Evolutionary conservation across 1,140 invertebrate species (phyloP).

Genomic region (Chionoecetes opilio): DNA sequence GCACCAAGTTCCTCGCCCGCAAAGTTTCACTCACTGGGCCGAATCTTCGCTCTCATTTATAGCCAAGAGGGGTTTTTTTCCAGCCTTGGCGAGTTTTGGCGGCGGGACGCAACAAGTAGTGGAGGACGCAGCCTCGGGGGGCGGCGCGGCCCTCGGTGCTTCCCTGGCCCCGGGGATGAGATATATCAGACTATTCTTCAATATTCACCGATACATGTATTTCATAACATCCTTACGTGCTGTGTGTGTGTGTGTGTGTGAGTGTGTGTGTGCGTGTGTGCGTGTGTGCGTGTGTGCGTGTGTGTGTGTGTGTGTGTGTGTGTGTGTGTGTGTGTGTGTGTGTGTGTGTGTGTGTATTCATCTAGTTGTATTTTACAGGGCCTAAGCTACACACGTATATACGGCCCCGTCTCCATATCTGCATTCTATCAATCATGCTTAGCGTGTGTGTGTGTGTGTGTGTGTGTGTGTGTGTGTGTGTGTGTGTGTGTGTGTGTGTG

Average conservation of each 20-base stretch:
- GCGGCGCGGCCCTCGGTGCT: slow-evolving; percentile 20
- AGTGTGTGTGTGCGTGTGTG: slow-evolving; percentile 41
- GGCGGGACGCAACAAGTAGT: slow-evolving; percentile 48
- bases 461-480: slow-evolving; percentile 60
- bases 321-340: slow-evolving; percentile 40
- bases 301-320: slow-evolving; percentile 56
- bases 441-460: slow-evolving; percentile 56
- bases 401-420: too few species aligned
- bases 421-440: neutral
- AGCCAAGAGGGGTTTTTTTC: neutral
- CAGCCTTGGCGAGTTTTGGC: neutral
- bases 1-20: neutral
- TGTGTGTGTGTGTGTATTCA: too few species aligned
- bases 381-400: too few species aligned
- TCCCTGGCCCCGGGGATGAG: neutral
- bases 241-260: slow-evolving; percentile 56
- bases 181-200: neutral
- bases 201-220: neutral
- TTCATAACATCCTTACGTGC: neutral
- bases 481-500: slow-evolving; percentile 52
- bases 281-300: slow-evolving; percentile 51
- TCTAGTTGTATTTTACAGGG: too few species aligned
- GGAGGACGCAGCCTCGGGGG: neutral
- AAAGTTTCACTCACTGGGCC: slow-evolving; percentile 54
- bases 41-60: slow-evolving; percentile 58